Percentiles rank a stretch among this genome's conserved stretches.
These are phyloP conservation scores for Apotomis betuletana DNA, from an alignment of 2,888 invertebrate species.

Conservation along the genomic window DNA sequence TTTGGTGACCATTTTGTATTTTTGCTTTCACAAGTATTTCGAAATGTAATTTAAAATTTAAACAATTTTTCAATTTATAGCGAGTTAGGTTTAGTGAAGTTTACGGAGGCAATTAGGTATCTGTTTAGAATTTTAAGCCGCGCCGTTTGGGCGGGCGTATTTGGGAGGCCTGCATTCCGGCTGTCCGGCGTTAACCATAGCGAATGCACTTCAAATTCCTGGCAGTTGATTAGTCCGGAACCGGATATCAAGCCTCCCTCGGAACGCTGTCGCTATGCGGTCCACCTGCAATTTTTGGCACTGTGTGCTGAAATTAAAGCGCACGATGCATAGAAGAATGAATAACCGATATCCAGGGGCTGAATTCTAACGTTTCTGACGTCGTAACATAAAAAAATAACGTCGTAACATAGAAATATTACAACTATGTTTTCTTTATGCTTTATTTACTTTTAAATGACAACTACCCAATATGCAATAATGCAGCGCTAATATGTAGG, in stretches of 20 bases:
- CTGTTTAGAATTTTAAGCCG: constrained; percentile 44
- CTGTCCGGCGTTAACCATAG: constrained; percentile 46
- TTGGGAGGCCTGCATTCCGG: constrained; percentile 39
- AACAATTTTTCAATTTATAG: constrained; percentile 32
- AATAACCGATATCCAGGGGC: not conserved
- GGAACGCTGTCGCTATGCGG: constrained; percentile 48
- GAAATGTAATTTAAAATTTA: constrained; percentile 35
- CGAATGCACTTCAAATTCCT: constrained; percentile 58
- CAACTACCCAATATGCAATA: too few relatives aligned
- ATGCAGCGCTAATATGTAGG: too few relatives aligned
- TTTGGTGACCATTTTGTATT: constrained; percentile 59
- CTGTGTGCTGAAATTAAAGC: constrained; percentile 26
- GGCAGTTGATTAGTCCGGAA: constrained; percentile 62
- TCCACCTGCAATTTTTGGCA: constrained; percentile 54
- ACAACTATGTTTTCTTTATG: too few relatives aligned
- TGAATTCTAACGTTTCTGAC: too few relatives aligned
- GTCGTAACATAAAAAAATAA: too few relatives aligned
- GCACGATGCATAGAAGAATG: not conserved
- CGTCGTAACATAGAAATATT: too few relatives aligned
- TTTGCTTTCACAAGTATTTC: constrained; percentile 43
- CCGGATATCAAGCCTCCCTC: constrained; percentile 48
- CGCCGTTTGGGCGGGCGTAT: constrained; percentile 42
- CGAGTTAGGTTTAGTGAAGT: constrained; percentile 21
- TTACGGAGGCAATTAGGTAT: constrained; percentile 21
- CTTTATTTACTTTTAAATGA: too few relatives aligned